phyloP scores from a whole-genome alignment of 1,140 invertebrate genomes.

The Acromyrmex echinatior region DNA sequence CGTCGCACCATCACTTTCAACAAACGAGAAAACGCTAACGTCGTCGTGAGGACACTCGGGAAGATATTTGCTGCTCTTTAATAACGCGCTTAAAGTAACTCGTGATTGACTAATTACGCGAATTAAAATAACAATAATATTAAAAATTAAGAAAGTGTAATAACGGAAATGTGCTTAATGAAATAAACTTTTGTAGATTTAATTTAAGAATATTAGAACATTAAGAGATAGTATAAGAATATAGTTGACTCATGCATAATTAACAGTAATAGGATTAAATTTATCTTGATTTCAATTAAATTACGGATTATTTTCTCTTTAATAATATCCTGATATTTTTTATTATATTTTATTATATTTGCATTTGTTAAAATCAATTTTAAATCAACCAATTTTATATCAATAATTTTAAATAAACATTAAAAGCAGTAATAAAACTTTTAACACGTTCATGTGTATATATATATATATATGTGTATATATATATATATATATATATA shows the following conservation, averaged over 20 bases:
- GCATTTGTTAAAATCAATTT: not conserved
- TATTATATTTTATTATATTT: not conserved
- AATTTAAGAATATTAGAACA: not conserved
- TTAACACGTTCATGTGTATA: not conserved
- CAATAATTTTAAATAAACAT: not conserved
- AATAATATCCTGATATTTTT: constrained; percentile 2
- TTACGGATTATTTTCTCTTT: not conserved
- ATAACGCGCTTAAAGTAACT: constrained; percentile 25
- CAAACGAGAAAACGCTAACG: constrained; percentile 28
- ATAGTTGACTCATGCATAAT: not conserved
- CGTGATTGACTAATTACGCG: constrained; percentile 1
- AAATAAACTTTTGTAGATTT: not conserved
- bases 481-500: no score
- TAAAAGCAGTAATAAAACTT: not conserved
- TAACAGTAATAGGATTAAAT: not conserved
- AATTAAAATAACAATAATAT: not conserved
- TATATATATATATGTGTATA: no score
- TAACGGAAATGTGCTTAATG: not conserved
- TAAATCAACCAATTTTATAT: not conserved
- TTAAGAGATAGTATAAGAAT: not conserved
- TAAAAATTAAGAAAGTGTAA: not conserved
- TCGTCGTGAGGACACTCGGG: not conserved
- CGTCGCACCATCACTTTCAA: not conserved
- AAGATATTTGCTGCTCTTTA: constrained; percentile 29
- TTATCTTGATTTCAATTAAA: constrained; percentile 7